phyloP scores from a whole-genome alignment of 2,113 vertebrate species.

The Barbus barbus region DNA sequence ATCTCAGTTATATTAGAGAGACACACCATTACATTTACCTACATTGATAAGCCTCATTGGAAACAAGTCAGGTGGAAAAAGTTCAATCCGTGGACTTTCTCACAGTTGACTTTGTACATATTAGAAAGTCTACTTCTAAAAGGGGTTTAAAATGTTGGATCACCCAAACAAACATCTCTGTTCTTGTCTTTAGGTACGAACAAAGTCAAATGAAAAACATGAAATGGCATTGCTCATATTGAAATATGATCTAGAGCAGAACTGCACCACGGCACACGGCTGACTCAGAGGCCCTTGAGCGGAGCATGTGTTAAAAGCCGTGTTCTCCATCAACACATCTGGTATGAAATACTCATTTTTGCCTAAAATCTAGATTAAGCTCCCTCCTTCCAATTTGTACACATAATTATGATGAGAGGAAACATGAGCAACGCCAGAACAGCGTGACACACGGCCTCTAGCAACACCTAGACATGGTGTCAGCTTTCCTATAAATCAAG shows the following conservation, averaged over 20 bases:
- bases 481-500: neutral
- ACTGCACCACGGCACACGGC: neutral
- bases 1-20: constrained; percentile 27
- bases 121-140: neutral
- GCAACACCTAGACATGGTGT: constrained; percentile 1
- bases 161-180: neutral
- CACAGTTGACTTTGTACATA: neutral
- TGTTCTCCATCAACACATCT: constrained; percentile 20
- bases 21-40: constrained; percentile 46
- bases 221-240: neutral
- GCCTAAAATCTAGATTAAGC: constrained; percentile 17
- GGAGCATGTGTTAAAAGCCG: neutral
- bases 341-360: neutral
- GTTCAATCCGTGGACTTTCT: constrained; percentile 7
- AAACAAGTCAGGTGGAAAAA: constrained; percentile 46
- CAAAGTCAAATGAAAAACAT: neutral
- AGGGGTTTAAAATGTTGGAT: neutral
- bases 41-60: neutral
- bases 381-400: neutral
- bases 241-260: constrained; percentile 14
- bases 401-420: neutral
- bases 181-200: neutral
- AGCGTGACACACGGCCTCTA: neutral
- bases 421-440: neutral
- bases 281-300: constrained; percentile 22